These are phyloP conservation scores for Syngnathus rostellatus DNA, from an alignment of 2,797 vertebrate species.

Conservation along the genomic window DNA sequence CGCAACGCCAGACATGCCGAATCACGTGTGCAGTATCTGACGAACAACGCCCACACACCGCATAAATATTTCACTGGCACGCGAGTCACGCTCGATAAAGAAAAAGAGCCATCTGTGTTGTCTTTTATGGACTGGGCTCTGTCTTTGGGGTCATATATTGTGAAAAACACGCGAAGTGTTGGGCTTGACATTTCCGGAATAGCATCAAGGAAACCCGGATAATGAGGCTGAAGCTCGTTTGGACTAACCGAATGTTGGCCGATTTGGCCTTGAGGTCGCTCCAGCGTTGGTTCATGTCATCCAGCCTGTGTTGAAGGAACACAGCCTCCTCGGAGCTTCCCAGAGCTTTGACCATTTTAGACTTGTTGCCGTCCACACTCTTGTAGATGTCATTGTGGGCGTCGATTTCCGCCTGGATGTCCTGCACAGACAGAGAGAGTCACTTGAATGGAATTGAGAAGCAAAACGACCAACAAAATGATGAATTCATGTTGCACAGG, in stretches of 20 bases:
- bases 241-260: conserved; percentile 81
- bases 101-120: conserved; percentile 3
- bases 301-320: conserved; percentile 89
- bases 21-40: not conserved
- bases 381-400: conserved; percentile 98
- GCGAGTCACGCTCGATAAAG: not conserved
- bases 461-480: not conserved
- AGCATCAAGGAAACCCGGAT: not conserved
- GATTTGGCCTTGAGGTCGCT: conserved; percentile 90
- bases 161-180: conserved; percentile 4
- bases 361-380: conserved; percentile 88
- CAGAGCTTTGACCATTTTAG: conserved; percentile 94
- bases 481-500: not conserved
- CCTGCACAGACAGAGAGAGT: conserved; percentile 63
- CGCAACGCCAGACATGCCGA: not conserved
- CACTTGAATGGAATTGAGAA: not conserved
- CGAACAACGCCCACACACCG: not conserved
- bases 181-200: not conserved
- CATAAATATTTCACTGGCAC: not conserved
- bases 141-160: conserved; percentile 1
- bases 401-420: conserved; percentile 97
- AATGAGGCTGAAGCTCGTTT: not conserved
- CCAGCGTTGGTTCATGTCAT: conserved; percentile 99
- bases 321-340: conserved; percentile 89
- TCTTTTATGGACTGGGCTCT: not conserved